A percentile compares a stretch with the other conserved stretches of the same genome.
Evolutionary conservation across 2,797 vertebrate genomes (phyloP).

Genomic region (Austrolebias charrua): DNA sequence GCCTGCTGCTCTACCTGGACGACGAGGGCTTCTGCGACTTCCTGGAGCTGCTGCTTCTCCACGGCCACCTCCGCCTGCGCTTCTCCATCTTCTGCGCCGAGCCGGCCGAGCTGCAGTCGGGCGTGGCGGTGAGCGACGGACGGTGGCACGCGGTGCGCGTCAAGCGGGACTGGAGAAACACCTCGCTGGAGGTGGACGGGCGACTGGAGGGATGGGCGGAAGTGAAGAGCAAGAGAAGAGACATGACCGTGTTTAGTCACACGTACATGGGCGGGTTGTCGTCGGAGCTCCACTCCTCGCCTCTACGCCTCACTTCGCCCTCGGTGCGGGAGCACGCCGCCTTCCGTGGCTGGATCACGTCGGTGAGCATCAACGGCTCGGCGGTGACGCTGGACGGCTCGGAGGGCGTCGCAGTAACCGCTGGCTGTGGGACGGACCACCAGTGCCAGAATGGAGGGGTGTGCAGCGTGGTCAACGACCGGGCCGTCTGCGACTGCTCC

Average conservation of each 20-base stretch:
- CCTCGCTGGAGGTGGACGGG: constrained; percentile 88
- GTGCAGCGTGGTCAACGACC: constrained; percentile 93
- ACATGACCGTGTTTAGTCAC: constrained; percentile 97
- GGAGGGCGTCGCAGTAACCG: constrained; percentile 86
- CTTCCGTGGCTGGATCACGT: constrained; percentile 93
- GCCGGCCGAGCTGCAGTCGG: constrained; percentile 89
- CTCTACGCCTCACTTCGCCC: constrained; percentile 89
- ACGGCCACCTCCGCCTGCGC: constrained; percentile 92
- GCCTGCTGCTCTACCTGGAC: constrained; percentile 96
- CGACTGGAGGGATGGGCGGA: constrained; percentile 94
- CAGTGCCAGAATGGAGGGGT: constrained; percentile 95
- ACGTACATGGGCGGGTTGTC: constrained; percentile 93
- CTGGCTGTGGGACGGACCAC: constrained; percentile 83
- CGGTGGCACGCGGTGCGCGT: constrained; percentile 90
- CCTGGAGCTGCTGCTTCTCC: constrained; percentile 94
- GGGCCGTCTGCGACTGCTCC: constrained; percentile 94
- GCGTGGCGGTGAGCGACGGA: constrained; percentile 91
- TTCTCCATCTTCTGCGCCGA: constrained; percentile 99
- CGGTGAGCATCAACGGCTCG: constrained; percentile 87
- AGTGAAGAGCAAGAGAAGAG: constrained; percentile 94
- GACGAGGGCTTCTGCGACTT: constrained; percentile 99
- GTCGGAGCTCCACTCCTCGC: constrained; percentile 87
- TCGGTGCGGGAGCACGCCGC: constrained; percentile 87
- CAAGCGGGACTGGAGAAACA: constrained; percentile 96
- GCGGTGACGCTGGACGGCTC: constrained; percentile 82